A percentile compares a stretch with the other conserved stretches of the same genome.
phyloP scores from a whole-genome alignment of 2,797 vertebrate genomes.

The Sarcoramphus papa region DNA sequence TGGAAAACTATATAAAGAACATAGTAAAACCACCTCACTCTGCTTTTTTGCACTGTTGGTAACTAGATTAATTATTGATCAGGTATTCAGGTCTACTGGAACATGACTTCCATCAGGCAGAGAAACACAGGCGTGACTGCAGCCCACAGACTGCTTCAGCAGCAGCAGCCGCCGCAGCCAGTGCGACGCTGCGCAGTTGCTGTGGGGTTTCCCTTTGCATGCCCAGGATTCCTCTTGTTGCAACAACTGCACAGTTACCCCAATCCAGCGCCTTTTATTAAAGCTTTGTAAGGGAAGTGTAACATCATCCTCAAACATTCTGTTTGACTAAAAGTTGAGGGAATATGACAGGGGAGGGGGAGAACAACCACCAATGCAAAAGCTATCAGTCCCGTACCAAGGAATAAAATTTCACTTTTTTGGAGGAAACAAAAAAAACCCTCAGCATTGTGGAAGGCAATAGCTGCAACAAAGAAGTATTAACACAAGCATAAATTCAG shows the following conservation, averaged over 20 bases:
- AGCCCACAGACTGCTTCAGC: neutral
- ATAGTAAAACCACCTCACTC: neutral
- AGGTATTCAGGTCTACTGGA: neutral
- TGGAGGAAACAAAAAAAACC: neutral
- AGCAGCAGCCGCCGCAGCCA: neutral
- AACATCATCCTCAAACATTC: neutral
- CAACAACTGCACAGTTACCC: neutral
- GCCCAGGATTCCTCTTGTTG: neutral
- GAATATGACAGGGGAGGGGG: neutral
- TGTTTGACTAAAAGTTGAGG: neutral
- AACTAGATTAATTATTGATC: neutral
- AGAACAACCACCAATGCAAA: neutral
- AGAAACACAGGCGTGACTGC: accelerated
- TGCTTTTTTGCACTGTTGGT: neutral
- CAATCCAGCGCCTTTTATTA: neutral
- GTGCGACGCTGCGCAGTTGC: neutral
- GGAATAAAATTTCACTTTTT: neutral
- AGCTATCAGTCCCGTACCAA: neutral
- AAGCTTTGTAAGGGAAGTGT: neutral
- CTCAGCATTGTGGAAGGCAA: neutral
- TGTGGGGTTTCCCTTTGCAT: neutral
- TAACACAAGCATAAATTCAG: neutral
- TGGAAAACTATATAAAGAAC: neutral
- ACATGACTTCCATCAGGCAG: neutral
- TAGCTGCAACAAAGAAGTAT: neutral